Percentiles rank a stretch among this genome's conserved stretches.
These are phyloP conservation scores for Megalops atlanticus DNA, from an alignment of 2,113 vertebrate species.

Conservation along the genomic window DNA sequence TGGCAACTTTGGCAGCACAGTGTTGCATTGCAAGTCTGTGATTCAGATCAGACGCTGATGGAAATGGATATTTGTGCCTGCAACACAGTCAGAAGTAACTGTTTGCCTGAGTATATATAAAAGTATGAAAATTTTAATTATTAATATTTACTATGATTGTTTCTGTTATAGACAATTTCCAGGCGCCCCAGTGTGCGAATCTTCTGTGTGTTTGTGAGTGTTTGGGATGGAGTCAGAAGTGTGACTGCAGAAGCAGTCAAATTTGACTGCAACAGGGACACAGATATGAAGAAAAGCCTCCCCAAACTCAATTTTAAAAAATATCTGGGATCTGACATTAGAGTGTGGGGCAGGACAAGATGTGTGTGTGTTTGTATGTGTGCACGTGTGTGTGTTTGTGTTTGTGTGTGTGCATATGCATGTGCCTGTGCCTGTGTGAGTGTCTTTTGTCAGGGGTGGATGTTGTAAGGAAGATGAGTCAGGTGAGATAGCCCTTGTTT, in stretches of 20 bases:
- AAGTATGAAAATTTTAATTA: background rate
- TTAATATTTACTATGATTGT: background rate
- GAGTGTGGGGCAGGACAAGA: too few species aligned
- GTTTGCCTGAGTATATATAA: background rate
- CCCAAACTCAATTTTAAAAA: too few species aligned
- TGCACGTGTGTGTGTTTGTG: background rate
- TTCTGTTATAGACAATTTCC: too few species aligned
- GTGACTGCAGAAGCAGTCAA: too few species aligned
- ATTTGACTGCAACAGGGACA: too few species aligned
- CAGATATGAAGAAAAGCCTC: too few species aligned
- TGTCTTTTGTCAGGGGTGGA: background rate
- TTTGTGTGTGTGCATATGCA: background rate
- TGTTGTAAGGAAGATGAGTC: background rate
- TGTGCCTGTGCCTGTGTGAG: background rate
- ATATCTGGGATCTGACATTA: too few species aligned
- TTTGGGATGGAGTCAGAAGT: background rate
- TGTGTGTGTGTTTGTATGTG: background rate
- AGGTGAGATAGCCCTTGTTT: background rate
- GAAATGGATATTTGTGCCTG: too few species aligned
- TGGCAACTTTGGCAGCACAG: background rate
- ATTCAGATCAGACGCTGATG: background rate
- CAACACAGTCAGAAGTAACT: background rate
- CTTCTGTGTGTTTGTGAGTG: background rate
- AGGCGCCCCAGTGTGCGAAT: too few species aligned
- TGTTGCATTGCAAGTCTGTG: background rate